Evolutionary conservation across 2,113 vertebrate genomes (phyloP).

Genomic region (Leuciscus idus): DNA sequence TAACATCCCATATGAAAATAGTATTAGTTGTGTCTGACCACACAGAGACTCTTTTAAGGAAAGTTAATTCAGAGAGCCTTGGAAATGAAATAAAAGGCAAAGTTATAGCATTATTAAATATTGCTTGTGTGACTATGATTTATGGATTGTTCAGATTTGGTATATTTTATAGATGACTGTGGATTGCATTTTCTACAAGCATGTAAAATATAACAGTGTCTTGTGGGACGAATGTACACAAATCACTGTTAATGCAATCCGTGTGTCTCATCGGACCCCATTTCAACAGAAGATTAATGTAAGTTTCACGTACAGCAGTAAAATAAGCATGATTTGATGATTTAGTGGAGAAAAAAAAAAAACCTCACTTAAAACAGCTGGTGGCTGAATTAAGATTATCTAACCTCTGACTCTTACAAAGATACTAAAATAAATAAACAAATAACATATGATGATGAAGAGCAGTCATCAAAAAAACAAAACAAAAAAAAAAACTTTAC

Average conservation of each 20-base stretch:
- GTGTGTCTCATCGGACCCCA: not conserved
- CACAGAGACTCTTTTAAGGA: constrained; percentile 27
- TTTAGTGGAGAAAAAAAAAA: not conserved
- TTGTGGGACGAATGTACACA: constrained; percentile 57
- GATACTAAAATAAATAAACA: not conserved
- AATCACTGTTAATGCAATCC: constrained; percentile 13
- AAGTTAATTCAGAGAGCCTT: constrained; percentile 32
- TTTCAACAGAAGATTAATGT: constrained; percentile 6
- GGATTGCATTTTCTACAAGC: constrained; percentile 50
- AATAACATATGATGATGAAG: not conserved
- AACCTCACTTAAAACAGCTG: not conserved
- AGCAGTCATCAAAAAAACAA: not conserved
- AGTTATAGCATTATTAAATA: constrained; percentile 43
- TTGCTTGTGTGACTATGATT: constrained; percentile 47
- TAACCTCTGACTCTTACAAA: not conserved
- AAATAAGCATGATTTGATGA: not conserved
- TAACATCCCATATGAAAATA: constrained; percentile 25
- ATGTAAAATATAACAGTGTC: constrained; percentile 39
- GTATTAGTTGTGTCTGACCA: constrained; percentile 18
- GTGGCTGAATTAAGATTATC: not conserved
- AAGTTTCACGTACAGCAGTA: not conserved
- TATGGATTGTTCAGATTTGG: constrained; percentile 30
- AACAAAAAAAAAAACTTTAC: not conserved
- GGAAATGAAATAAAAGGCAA: constrained; percentile 25
- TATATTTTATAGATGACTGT: constrained; percentile 58